Conservation (phyloP, 1,140 invertebrate species). For the Brachionus calyciflorus region DNA sequence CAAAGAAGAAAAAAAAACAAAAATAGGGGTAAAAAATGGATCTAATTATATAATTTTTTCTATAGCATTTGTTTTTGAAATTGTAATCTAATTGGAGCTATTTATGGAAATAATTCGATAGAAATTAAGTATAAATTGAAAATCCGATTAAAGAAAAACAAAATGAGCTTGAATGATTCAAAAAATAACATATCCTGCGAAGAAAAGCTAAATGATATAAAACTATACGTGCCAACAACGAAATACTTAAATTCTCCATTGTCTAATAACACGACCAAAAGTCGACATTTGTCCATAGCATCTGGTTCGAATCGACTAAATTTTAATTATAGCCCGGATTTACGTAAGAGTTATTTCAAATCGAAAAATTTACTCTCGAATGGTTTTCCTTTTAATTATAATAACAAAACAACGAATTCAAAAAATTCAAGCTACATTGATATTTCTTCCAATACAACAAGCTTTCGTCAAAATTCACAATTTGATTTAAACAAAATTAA, state of each 20-base stretch:
- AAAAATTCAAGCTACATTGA: constrained; percentile 23
- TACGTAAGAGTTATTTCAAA: constrained; percentile 27
- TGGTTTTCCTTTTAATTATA: constrained; percentile 31
- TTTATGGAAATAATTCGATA: not conserved
- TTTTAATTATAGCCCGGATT: constrained; percentile 43
- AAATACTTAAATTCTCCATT: constrained; percentile 23
- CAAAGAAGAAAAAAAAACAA: too few species aligned
- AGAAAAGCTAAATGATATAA: constrained; percentile 1
- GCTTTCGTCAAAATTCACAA: constrained; percentile 23
- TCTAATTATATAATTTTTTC: too few species aligned
- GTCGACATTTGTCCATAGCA: constrained; percentile 30
- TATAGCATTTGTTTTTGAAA: too few species aligned
- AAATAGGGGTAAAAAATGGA: too few species aligned
- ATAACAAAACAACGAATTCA: constrained; percentile 25
- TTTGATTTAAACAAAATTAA: constrained; percentile 20
- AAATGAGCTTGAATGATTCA: constrained; percentile 24
- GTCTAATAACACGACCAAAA: constrained; percentile 24
- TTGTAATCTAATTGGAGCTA: too few species aligned
- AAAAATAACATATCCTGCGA: not conserved
- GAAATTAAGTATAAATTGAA: not conserved
- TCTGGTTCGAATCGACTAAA: constrained; percentile 16
- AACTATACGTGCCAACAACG: constrained; percentile 6
- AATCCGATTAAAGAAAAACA: not conserved
- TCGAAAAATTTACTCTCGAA: constrained; percentile 32
- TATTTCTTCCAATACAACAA: constrained; percentile 8